Evolutionary conservation across 2,888 invertebrate species (phyloP).

Genomic region (Darwinula stevensoni): DNA sequence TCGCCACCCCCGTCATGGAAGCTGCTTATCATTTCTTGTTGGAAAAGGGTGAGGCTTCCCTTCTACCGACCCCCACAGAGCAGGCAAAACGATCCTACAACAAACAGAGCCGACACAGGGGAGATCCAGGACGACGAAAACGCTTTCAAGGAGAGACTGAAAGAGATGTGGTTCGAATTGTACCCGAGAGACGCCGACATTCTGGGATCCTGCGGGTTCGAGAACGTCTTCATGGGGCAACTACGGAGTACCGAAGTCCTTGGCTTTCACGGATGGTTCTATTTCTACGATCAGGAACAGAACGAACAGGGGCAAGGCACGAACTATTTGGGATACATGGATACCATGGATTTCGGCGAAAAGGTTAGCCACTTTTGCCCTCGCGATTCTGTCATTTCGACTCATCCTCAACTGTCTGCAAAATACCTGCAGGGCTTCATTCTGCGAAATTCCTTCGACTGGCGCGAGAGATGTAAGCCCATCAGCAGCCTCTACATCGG

Average conservation of each 20-base stretch:
- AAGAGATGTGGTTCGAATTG: conserved; percentile 17
- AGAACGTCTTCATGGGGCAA: conserved; percentile 72
- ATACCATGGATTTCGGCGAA: neutral
- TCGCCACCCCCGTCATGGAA: conserved; percentile 39
- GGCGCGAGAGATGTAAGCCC: too few relatives aligned
- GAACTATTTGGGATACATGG: conserved; percentile 44
- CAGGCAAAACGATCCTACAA: too few relatives aligned
- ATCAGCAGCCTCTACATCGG: conserved; percentile 48
- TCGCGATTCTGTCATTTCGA: too few relatives aligned
- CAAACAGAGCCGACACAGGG: too few relatives aligned
- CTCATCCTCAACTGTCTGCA: too few relatives aligned
- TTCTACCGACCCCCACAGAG: too few relatives aligned
- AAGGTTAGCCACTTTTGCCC: too few relatives aligned
- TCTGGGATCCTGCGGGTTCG: conserved; percentile 77
- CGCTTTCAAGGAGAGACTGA: conserved; percentile 12
- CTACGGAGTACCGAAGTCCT: conserved; percentile 40
- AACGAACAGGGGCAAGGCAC: conserved; percentile 34
- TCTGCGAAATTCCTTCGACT: too few relatives aligned
- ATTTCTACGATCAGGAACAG: conserved; percentile 42
- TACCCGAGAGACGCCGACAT: too few relatives aligned
- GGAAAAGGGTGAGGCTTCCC: conserved; percentile 24
- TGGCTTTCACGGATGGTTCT: conserved; percentile 76
- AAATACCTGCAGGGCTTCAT: too few relatives aligned
- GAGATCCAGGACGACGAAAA: neutral
- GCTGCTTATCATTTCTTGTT: conserved; percentile 32